Conservation (phyloP, 2,797 vertebrate genomes). For the Oryzias dopingdopingensis region DNA sequence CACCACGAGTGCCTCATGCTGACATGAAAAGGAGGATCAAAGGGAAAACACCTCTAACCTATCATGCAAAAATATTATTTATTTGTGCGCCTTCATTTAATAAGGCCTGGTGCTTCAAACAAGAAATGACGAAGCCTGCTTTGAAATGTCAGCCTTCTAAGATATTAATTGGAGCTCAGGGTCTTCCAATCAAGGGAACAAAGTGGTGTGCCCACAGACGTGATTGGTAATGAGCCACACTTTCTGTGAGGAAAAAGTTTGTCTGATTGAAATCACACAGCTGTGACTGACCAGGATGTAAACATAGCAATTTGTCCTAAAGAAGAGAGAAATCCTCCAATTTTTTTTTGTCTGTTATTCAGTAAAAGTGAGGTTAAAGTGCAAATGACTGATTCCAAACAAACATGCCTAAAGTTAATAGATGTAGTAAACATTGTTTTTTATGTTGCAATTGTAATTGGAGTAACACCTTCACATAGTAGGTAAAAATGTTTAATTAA, state of each 20-base stretch:
- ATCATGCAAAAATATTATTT: slow-evolving; percentile 28
- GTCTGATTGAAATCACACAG: slow-evolving; percentile 75
- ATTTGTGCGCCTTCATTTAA: slow-evolving; percentile 60
- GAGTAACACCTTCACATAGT: too few relatives aligned
- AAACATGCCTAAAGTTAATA: too few relatives aligned
- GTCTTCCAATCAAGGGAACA: slow-evolving; percentile 72
- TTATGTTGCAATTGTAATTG: neutral
- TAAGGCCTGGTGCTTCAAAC: slow-evolving; percentile 50
- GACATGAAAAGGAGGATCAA: slow-evolving; percentile 46
- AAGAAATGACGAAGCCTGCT: slow-evolving; percentile 55
- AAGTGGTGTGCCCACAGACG: slow-evolving; percentile 64
- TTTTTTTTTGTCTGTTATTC: slow-evolving; percentile 19
- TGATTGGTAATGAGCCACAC: slow-evolving; percentile 66
- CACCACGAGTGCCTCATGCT: neutral
- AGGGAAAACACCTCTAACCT: slow-evolving; percentile 39
- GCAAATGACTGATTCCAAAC: too few relatives aligned
- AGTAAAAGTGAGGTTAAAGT: slow-evolving; percentile 4
- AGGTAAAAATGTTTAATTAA: too few relatives aligned
- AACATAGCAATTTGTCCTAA: slow-evolving; percentile 55
- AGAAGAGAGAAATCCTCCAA: slow-evolving; percentile 39
- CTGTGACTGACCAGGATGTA: slow-evolving; percentile 49
- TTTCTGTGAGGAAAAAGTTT: slow-evolving; percentile 50
- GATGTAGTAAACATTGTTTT: neutral
- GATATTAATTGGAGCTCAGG: slow-evolving; percentile 73
- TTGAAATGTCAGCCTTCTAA: slow-evolving; percentile 71